A percentile compares a stretch with the other conserved stretches of the same genome.
Conservation (phyloP, 2,888 invertebrate species). For the Entomobrya multifasciata region DNA sequence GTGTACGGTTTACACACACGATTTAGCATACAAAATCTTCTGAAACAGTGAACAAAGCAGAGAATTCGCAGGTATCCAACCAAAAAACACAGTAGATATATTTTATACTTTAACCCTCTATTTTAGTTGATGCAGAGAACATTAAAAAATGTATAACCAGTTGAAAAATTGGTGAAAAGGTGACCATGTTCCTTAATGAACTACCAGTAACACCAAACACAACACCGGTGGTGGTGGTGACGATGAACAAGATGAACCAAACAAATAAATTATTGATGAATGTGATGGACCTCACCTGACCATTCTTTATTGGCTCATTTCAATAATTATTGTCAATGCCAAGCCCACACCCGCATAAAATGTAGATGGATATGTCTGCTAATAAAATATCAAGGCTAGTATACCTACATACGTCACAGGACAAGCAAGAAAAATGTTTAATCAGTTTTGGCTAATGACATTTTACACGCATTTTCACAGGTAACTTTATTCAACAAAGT, state of each 20-base stretch:
- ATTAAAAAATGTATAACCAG: neutral
- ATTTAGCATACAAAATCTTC: constrained; percentile 35
- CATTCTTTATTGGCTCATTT: constrained; percentile 17
- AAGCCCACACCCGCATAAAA: constrained; percentile 26
- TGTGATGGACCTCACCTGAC: neutral
- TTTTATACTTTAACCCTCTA: neutral
- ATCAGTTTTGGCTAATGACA: no score
- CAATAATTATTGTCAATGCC: constrained; percentile 35
- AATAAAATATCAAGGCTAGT: no score
- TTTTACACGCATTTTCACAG: no score
- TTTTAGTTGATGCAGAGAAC: no score
- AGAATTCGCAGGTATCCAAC: no score
- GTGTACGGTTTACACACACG: constrained; percentile 54
- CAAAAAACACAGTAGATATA: no score
- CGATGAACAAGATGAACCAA: neutral
- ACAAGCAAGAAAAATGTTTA: no score
- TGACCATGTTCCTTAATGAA: neutral
- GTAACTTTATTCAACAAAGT: no score
- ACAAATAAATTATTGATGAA: neutral
- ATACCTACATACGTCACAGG: no score
- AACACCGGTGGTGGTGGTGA: neutral
- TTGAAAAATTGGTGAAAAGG: neutral
- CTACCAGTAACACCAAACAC: neutral
- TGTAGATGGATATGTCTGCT: no score
- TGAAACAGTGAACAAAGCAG: constrained; percentile 23